Conservation (phyloP, 53 echinoderm and acorn worm genomes). For the Luidia sarsii region DNA sequence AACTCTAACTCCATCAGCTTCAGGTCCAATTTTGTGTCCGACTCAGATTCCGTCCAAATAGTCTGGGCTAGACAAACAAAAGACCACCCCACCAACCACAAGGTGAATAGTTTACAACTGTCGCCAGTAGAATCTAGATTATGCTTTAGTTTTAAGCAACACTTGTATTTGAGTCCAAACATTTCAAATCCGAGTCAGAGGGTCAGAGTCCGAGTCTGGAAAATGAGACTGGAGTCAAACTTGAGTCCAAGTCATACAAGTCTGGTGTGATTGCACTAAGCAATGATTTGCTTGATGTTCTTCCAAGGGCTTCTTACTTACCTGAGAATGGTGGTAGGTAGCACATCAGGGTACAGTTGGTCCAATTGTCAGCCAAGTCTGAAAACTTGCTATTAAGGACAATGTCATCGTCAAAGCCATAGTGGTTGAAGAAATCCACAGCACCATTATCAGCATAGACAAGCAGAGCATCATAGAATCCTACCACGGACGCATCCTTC, state of each 20-base stretch:
- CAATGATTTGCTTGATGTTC: background rate
- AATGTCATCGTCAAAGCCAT: conserved; percentile 96
- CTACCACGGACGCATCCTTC: conserved; percentile 84
- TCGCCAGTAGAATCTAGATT: too few relatives aligned
- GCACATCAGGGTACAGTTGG: conserved; percentile 97
- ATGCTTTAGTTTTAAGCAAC: too few relatives aligned
- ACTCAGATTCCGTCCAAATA: conserved; percentile 34
- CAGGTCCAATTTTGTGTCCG: conserved; percentile 79
- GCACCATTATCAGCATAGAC: conserved; percentile 95
- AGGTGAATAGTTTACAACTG: too few relatives aligned
- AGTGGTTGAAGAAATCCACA: conserved; percentile 84
- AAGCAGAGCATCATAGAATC: conserved; percentile 83
- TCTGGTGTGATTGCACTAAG: too few relatives aligned
- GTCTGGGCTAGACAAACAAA: conserved; percentile 74
- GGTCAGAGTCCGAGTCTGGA: too few relatives aligned
- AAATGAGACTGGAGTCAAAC: background rate
- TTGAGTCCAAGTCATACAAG: background rate
- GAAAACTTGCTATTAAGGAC: conserved; percentile 97
- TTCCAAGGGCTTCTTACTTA: too few relatives aligned
- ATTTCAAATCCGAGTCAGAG: too few relatives aligned
- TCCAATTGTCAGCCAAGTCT: conserved; percentile 96
- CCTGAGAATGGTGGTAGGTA: conserved; percentile 93
- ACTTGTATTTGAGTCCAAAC: too few relatives aligned
- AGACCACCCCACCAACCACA: too few relatives aligned
- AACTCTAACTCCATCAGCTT: conserved; percentile 86